Percentiles rank a stretch among this genome's conserved stretches.
Evolutionary conservation across 1,140 invertebrate species (phyloP).

Genomic region (Rhopalosiphum padi): DNA sequence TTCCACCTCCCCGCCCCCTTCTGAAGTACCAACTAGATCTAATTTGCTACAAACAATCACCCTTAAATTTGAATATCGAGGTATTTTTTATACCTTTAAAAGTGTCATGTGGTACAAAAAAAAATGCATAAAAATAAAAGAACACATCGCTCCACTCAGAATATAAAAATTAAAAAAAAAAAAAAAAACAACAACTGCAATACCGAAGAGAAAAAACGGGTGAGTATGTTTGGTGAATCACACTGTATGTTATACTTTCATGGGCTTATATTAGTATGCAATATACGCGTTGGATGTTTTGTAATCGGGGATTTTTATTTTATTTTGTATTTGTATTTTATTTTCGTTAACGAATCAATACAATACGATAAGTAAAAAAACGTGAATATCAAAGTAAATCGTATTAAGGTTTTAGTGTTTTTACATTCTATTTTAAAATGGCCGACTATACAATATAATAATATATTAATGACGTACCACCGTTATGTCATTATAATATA

Average conservation of each 20-base stretch:
- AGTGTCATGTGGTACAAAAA: too few species aligned
- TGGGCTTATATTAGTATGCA: background rate
- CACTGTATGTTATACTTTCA: background rate
- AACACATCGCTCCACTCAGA: too few species aligned
- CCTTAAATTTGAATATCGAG: too few species aligned
- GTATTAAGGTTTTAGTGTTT: conserved; percentile 9
- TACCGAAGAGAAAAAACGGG: too few species aligned
- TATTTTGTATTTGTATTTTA: background rate
- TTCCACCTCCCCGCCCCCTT: too few species aligned
- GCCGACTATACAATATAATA: background rate
- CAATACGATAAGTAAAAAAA: background rate
- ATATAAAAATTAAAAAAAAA: too few species aligned
- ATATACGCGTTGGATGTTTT: background rate
- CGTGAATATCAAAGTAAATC: background rate
- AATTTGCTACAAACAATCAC: too few species aligned
- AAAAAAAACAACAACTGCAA: too few species aligned
- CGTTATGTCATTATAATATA: background rate
- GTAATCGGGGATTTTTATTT: background rate
- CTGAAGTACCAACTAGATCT: too few species aligned
- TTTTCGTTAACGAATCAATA: background rate
- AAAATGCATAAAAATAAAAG: too few species aligned
- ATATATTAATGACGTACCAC: background rate
- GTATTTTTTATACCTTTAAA: too few species aligned
- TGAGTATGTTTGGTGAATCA: too few species aligned
- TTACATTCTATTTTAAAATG: background rate